Evolutionary conservation across 2,888 invertebrate genomes (phyloP), one percentile per base, ranked within the genome.

Genomic region (Leucophenga montana): DNA sequence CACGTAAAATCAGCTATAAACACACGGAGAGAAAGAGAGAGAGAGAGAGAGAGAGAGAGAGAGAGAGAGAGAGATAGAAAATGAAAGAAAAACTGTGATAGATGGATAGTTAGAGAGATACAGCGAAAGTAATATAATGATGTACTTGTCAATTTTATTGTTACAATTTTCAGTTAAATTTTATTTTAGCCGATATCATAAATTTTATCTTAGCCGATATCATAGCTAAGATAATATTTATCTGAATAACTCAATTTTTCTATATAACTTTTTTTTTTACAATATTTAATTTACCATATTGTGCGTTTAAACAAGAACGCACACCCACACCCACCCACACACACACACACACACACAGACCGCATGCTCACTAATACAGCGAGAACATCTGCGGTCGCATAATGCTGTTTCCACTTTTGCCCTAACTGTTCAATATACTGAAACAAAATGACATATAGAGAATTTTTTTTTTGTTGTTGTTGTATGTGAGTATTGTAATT

Each of bases 231-330:
- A n/a, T n/a, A n/a, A n/a, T n/a, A n/a, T n/a, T n/a, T n/a, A n/a
- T n/a, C n/a, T n/a, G n/a, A n/a, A n/a, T n/a, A n/a, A n/a, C 33
- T 33, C 33, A 33, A 33, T 33, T n/a, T 54, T 18, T 13, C 18
- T 54, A 4, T 13, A 18, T 54, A 54, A 1, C 11, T 18, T 20
- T 54, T 54, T 22, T 18, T 53, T 53, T 53, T 16, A 18, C n/a
- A 16, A 53, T 53, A 5, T 18, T n/a, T 33, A 33, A 22, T 18
- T 39, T 20, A n/a, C 61, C 61, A 61, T 61, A 61, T 61, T 61
- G 61, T 18, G 39, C 31, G 13, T 33, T 6, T 53, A 9, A 33
- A 33, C 33, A 33, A 33, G 8, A 18, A 54, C 54, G 18, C 50
- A 50, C 13, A 50, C 50, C 8, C 50, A 50, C 50, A 14, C 50